phyloP scores from a whole-genome alignment of 1,140 invertebrate genomes.

The Campoletis sonorensis region DNA sequence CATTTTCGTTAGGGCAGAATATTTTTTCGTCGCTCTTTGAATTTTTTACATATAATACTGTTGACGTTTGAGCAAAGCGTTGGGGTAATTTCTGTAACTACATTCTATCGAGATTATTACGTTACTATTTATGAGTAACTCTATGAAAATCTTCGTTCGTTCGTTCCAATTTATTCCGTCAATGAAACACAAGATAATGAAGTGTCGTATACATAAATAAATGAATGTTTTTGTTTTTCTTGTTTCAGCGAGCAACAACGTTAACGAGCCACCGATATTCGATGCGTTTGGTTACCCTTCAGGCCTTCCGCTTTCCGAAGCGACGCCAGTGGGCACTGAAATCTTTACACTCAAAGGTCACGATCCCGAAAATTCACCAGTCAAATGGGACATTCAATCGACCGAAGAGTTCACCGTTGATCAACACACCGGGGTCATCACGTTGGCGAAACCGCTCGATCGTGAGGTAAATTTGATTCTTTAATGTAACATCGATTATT shows the following conservation, averaged over 20 bases:
- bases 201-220: too few relatives aligned
- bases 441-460: slow-evolving; percentile 86
- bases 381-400: slow-evolving; percentile 86
- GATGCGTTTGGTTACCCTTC: slow-evolving; percentile 68
- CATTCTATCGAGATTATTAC: too few relatives aligned
- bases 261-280: slow-evolving; percentile 74
- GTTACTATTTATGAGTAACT: too few relatives aligned
- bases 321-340: slow-evolving; percentile 84
- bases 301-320: slow-evolving; percentile 84
- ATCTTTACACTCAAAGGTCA: slow-evolving; percentile 87
- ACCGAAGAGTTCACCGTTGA: slow-evolving; percentile 89
- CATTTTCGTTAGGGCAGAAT: too few relatives aligned
- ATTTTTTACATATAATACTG: too few relatives aligned
- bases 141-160: too few relatives aligned
- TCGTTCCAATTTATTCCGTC: too few relatives aligned
- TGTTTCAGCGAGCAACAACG: slow-evolving; percentile 72
- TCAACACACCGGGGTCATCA: slow-evolving; percentile 86
- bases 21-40: too few relatives aligned
- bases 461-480: slow-evolving; percentile 82
- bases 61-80: too few relatives aligned
- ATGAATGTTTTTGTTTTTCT: slow-evolving; percentile 50
- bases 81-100: too few relatives aligned
- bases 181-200: too few relatives aligned
- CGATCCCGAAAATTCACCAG: slow-evolving; percentile 86
- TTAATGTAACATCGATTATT: not conserved